These are phyloP conservation scores for Callimorpha dominula DNA, from an alignment of 2,888 invertebrate genomes.

Conservation along the genomic window DNA sequence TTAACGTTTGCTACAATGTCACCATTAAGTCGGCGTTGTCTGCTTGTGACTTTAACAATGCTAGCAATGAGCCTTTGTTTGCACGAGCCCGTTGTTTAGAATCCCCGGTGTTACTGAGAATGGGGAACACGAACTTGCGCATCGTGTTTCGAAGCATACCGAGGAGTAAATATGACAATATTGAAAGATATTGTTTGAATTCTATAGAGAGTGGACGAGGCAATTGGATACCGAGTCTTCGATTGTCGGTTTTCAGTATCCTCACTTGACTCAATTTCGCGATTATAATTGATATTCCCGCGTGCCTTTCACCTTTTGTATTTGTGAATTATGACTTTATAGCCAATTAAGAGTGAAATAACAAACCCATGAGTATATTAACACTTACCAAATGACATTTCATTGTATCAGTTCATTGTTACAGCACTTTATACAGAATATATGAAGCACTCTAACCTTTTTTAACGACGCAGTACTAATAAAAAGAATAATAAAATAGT, in stretches of 20 bases:
- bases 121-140: constrained; percentile 43
- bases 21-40: constrained; percentile 77
- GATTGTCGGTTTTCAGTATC: constrained; percentile 37
- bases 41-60: constrained; percentile 68
- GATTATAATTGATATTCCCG: constrained; percentile 76
- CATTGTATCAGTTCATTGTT: constrained; percentile 49
- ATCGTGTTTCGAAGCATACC: constrained; percentile 43
- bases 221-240: constrained; percentile 31
- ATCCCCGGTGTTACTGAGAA: constrained; percentile 48
- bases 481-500: neutral
- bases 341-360: constrained; percentile 73
- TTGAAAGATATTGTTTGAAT: constrained; percentile 31
- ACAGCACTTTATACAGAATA: constrained; percentile 13
- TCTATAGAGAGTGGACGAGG: constrained; percentile 39
- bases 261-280: constrained; percentile 69
- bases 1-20: constrained; percentile 82
- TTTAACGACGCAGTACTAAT: too few relatives aligned
- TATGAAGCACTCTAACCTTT: neutral
- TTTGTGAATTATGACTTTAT: constrained; percentile 73
- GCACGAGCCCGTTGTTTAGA: constrained; percentile 57
- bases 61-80: constrained; percentile 73
- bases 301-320: constrained; percentile 73
- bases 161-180: constrained; percentile 38
- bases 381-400: constrained; percentile 54
- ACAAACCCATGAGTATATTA: constrained; percentile 57